A percentile compares a stretch with the other conserved stretches of the same genome.
Evolutionary conservation across 2,888 invertebrate species (phyloP).

Genomic region (Scrobipalpa atriplicella): DNA sequence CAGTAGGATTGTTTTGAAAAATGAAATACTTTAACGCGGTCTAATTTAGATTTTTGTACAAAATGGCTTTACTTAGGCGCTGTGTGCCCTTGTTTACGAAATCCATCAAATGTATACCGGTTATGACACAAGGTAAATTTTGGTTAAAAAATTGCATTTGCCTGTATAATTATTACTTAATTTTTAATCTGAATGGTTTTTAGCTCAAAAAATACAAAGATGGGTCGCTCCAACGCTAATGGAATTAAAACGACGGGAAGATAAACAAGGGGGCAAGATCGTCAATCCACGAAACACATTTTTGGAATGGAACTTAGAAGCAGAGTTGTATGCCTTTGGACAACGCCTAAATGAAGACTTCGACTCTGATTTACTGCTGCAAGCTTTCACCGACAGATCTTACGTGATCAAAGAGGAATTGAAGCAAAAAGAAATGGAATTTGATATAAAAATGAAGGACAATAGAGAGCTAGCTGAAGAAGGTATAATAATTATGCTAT

Average conservation of each 20-base stretch:
- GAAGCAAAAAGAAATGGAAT: slow-evolving; percentile 87
- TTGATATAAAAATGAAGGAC: slow-evolving; percentile 85
- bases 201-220: slow-evolving; percentile 76
- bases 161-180: not conserved
- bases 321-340: slow-evolving; percentile 94
- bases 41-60: slow-evolving; percentile 27
- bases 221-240: slow-evolving; percentile 88
- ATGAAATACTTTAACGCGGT: slow-evolving; percentile 1
- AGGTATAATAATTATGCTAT: too few species aligned
- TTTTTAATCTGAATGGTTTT: slow-evolving; percentile 31
- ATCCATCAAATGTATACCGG: slow-evolving; percentile 48
- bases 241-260: slow-evolving; percentile 83
- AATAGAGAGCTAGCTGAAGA: slow-evolving; percentile 86
- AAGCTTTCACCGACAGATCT: slow-evolving; percentile 91
- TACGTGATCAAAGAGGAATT: slow-evolving; percentile 88
- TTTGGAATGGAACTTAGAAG: slow-evolving; percentile 94
- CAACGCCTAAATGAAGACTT: slow-evolving; percentile 93
- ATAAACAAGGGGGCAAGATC: slow-evolving; percentile 82
- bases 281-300: slow-evolving; percentile 82
- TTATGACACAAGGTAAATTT: slow-evolving; percentile 55
- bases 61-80: slow-evolving; percentile 66
- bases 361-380: slow-evolving; percentile 85
- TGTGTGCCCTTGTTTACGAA: slow-evolving; percentile 56
- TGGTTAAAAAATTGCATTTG: not conserved
- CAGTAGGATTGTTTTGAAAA: slow-evolving; percentile 6